Evolutionary conservation across 2,797 vertebrate genomes (phyloP).

Genomic region (Masticophis lateralis): DNA sequence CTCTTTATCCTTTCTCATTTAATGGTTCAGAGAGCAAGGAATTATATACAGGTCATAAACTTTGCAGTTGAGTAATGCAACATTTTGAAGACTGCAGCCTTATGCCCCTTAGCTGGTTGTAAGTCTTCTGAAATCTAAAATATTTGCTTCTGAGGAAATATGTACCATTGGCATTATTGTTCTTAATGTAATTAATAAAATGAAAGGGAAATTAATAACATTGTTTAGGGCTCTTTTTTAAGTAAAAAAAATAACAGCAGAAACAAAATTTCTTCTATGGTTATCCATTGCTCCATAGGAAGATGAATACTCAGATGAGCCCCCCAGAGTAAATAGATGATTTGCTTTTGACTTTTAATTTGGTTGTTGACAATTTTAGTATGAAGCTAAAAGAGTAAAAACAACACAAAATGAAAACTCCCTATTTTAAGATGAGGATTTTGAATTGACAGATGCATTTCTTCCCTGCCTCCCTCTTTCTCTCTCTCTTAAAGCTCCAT

Average conservation of each 20-base stretch:
- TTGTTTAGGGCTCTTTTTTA: not conserved
- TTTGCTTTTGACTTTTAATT: not conserved
- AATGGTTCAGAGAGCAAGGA: not conserved
- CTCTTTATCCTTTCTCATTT: not conserved
- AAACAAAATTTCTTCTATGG: not conserved
- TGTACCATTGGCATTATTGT: not conserved
- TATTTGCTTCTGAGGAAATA: not conserved
- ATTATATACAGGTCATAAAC: not conserved
- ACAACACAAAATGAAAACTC: not conserved
- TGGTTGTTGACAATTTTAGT: not conserved
- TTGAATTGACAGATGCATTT: not conserved
- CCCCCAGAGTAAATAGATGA: not conserved
- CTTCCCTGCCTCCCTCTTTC: not conserved
- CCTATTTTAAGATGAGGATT: conserved; percentile 6
- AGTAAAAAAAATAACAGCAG: not conserved
- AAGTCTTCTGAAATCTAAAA: not conserved
- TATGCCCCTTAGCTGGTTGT: not conserved
- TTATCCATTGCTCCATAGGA: not conserved
- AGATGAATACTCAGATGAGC: not conserved
- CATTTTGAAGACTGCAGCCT: not conserved
- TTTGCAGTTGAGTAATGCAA: not conserved
- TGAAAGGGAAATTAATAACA: not conserved
- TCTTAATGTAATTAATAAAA: not conserved
- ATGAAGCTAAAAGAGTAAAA: not conserved
- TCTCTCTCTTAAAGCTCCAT: not conserved